Evolutionary conservation across 2,888 invertebrate species (phyloP).

Genomic region (Cheiracanthium punctorium): DNA sequence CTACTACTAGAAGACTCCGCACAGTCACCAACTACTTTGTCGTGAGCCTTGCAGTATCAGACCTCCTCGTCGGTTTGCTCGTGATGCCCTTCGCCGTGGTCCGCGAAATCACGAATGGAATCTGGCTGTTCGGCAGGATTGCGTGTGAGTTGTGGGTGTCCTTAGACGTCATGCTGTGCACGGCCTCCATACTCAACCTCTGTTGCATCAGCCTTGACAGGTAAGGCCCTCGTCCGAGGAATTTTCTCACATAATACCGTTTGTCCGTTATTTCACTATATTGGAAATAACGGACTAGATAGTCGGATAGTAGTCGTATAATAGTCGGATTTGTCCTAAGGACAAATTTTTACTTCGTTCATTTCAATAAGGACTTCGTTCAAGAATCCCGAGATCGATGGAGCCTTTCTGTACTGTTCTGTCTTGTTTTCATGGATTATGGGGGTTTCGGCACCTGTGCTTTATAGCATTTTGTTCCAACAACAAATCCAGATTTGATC

Average conservation of each 20-base stretch:
- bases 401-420: no score
- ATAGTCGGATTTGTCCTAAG: no score
- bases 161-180: conserved; percentile 75
- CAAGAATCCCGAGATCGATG: no score
- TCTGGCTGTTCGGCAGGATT: conserved; percentile 71
- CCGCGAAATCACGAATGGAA: conserved; percentile 62
- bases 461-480: no score
- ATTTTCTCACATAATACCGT: background rate
- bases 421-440: no score
- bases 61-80: conserved; percentile 71
- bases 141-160: conserved; percentile 73
- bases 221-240: background rate
- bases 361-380: no score
- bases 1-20: conserved; percentile 70
- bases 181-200: conserved; percentile 75
- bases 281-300: no score
- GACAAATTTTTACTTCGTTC: no score
- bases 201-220: conserved; percentile 75
- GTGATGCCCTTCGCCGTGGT: conserved; percentile 72
- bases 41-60: conserved; percentile 71
- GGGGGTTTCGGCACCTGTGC: no score
- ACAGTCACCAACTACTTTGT: conserved; percentile 73
- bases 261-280: background rate
- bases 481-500: no score
- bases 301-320: no score